phyloP scores from a whole-genome alignment of 1,140 invertebrate genomes.

The Eciton burchellii region DNA sequence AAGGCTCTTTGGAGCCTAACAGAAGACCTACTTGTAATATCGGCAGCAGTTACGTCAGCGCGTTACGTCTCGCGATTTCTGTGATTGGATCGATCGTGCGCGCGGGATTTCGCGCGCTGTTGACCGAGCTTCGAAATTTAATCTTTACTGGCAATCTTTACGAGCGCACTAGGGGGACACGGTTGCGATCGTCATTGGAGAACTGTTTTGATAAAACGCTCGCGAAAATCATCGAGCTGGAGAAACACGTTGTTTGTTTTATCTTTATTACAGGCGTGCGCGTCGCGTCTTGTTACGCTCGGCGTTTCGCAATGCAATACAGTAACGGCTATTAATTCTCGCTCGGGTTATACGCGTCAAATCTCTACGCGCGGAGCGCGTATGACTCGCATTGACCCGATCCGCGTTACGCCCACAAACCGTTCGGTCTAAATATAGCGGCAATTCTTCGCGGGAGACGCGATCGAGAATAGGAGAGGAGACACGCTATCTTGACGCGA shows the following conservation, averaged over 20 bases:
- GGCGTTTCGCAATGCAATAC: neutral
- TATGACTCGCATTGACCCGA: constrained; percentile 37
- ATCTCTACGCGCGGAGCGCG: constrained; percentile 19
- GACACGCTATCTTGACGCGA: constrained; percentile 7
- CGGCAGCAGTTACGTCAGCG: neutral
- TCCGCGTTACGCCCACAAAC: constrained; percentile 44
- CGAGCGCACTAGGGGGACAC: neutral
- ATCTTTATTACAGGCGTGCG: no score
- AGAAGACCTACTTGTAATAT: neutral
- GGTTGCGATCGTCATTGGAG: neutral
- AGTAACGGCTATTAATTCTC: constrained; percentile 10
- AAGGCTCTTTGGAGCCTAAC: neutral
- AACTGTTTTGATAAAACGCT: neutral
- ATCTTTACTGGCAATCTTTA: constrained; percentile 12
- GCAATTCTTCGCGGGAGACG: constrained; percentile 49
- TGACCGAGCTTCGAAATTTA: neutral
- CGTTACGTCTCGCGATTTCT: no score
- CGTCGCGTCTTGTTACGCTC: neutral
- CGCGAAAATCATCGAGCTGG: neutral
- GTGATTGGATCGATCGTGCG: neutral
- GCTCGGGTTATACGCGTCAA: neutral
- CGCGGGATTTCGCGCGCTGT: no score
- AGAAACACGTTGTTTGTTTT: neutral
- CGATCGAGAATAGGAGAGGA: constrained; percentile 17
- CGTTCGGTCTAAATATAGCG: constrained; percentile 54